Evolutionary conservation across 2,797 vertebrate genomes (phyloP), one percentile per base, ranked within the genome.

Genomic region (Molossus molossus): DNA sequence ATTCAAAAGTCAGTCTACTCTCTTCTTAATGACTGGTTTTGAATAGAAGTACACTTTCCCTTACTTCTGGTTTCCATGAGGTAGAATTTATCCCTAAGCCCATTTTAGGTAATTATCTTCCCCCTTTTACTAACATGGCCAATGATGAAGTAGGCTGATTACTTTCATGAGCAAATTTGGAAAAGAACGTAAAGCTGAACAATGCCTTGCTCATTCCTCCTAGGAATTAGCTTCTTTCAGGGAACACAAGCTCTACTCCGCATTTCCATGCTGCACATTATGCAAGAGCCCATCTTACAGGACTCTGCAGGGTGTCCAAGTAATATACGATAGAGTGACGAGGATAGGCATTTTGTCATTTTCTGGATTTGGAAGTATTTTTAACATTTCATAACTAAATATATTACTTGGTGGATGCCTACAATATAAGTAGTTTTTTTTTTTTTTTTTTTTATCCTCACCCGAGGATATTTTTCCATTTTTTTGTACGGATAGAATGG

Each of bases 341-440:
- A 53, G 5, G 58, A 48, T 7, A 25, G 4, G n/a, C 13, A 50
- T 48, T 17, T 72, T 58, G 5, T 45, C 20, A 53, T 87, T 69
- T 93, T 83, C 82, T 60, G 11, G 14, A 67, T 12, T 72, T 87
- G 55, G 87, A 83, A 33, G 1, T 77, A 50, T 57, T 70, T 73
- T 81, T 40, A 72, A 33, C 10, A 87, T 83, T 95, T 76, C 23
- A 9, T 67, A 87, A 77, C 33, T 90, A 48, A 92, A 75, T 40
- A 13, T 12, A 4, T 29, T 50, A 58, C 3, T 48, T 77, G 75
- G 9, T 72, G 13, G 48, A 25, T 57, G 40, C 3, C 50, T 8
- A 60, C 11, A 11, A 23, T 14, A 4, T 25, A 73, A 60, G 2
- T 69, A 69, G 21, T 67, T 80, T 20, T 69, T 75, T n/a, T n/a